Conservation (phyloP, 1,140 invertebrate genomes). For the Zaprionus ornatus region DNA sequence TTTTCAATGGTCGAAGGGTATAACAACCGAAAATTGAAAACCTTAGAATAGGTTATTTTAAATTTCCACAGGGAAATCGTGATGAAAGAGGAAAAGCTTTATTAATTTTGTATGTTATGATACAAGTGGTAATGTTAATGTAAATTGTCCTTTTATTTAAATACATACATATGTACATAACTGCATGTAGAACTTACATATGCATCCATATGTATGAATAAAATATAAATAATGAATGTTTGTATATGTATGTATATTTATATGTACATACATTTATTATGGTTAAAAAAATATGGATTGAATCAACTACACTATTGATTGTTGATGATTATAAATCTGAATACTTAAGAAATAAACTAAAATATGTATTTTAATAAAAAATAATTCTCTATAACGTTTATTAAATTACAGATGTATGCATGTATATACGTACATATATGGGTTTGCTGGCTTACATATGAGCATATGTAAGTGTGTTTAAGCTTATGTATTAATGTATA, state of each 20-base stretch:
- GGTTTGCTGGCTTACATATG: slow-evolving; percentile 18
- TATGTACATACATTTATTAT: slow-evolving; percentile 18
- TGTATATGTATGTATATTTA: slow-evolving; percentile 7
- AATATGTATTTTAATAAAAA: background rate
- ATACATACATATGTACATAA: background rate
- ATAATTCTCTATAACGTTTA: background rate
- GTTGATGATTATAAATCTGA: background rate
- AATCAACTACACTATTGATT: background rate
- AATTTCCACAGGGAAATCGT: no score
- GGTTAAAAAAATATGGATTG: background rate
- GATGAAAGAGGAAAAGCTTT: no score
- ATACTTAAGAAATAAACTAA: background rate
- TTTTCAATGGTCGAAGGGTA: no score
- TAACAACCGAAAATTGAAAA: no score
- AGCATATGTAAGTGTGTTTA: slow-evolving; percentile 9
- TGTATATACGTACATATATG: slow-evolving; percentile 6
- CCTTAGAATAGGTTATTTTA: no score
- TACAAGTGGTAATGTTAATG: no score
- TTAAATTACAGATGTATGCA: slow-evolving; percentile 17
- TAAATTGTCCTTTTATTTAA: no score
- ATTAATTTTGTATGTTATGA: no score
- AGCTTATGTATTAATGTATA: background rate
- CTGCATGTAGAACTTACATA: no score
- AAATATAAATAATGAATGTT: no score
- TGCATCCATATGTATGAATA: no score